Evolutionary conservation across 2,797 vertebrate species (phyloP), one percentile per base, ranked within the genome.

Genomic region (Steatocranus sp.): DNA sequence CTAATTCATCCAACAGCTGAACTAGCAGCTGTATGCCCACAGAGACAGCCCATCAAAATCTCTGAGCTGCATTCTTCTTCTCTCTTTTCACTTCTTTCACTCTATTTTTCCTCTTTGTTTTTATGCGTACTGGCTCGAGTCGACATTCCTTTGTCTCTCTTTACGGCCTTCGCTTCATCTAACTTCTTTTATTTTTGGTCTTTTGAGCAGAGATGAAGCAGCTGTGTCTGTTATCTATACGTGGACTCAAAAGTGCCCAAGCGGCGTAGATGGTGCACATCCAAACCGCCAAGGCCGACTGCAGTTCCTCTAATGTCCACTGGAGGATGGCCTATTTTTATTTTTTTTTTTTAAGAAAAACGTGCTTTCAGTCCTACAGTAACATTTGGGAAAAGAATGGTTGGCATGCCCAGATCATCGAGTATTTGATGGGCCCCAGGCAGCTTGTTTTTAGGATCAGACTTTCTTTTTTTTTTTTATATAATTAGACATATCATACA

Each of bases 1-100:
- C 82, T 85, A 68, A 91, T 83, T 90, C 61, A 81, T 38, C 73
- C 36, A 86, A 30, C 92, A 92, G 83, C 92, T 94, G 87, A 79
- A 79, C 54, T 3, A 77, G 78, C 92, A 91, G 89, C 86, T 86
- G 86, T 30, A 81, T 80, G 79, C 81, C 85, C 76, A 53, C 63
- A 18, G 53, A 83, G 83, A 79, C 66, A 11, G 73, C 80, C 88
- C 73, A 86, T 90, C 90, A 83, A 34, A 89, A 70, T 46, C n/a
- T 49, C 79, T 5, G 41, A 11, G 5, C 5, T 41, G 27, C 17
- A n/a, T 87, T 73, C 78, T 76, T 79, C 30, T 56, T 61, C 54
- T 61, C 63, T 36, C 54, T 36, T 34, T 70, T 75, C 58, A 20
- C 41, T 4, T 66, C 54, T 76, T 53, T 54, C 73, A 7, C 11